Conservation (phyloP, 1,140 invertebrate genomes). For the Drosophila takahashii region DNA sequence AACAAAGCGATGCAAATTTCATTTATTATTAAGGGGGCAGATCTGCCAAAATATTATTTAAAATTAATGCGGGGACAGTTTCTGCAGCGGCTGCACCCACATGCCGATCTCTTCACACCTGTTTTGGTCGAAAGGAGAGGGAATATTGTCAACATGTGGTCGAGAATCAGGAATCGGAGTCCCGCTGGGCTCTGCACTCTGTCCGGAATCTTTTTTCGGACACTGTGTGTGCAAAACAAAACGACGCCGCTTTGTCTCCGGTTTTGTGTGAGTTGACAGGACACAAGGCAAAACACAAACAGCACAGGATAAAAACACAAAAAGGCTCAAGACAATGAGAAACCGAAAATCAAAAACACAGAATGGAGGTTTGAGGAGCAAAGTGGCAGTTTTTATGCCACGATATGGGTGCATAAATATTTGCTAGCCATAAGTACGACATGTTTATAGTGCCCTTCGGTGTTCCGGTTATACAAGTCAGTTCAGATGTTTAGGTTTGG, state of each 20-base stretch:
- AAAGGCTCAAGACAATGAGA: constrained; percentile 12
- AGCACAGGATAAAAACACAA: constrained; percentile 10
- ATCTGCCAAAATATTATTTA: constrained; percentile 81
- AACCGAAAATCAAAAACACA: constrained; percentile 14
- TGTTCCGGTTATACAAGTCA: constrained; percentile 2
- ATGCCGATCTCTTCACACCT: constrained; percentile 70
- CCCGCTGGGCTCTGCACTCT: constrained; percentile 64
- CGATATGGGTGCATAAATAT: constrained; percentile 61
- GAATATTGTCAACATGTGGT: constrained; percentile 77
- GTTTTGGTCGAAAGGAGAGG: constrained; percentile 31
- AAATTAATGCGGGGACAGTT: constrained; percentile 68
- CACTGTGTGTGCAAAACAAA: constrained; percentile 68
- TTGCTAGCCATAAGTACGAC: constrained; percentile 55
- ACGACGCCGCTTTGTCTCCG: constrained; percentile 80
- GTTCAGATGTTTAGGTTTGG: neutral
- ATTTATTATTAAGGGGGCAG: constrained; percentile 60
- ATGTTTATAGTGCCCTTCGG: constrained; percentile 53
- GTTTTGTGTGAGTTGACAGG: constrained; percentile 65
- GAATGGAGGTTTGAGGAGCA: constrained; percentile 18
- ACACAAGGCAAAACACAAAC: constrained; percentile 61
- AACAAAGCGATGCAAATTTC: constrained; percentile 67
- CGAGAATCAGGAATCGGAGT: neutral
- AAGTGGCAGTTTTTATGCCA: constrained; percentile 59
- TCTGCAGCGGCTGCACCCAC: constrained; percentile 64
- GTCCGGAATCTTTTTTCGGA: constrained; percentile 23